Evolutionary conservation across 2,797 vertebrate species (phyloP), one percentile per base, ranked within the genome.

Genomic region (Sebastes cheni): DNA sequence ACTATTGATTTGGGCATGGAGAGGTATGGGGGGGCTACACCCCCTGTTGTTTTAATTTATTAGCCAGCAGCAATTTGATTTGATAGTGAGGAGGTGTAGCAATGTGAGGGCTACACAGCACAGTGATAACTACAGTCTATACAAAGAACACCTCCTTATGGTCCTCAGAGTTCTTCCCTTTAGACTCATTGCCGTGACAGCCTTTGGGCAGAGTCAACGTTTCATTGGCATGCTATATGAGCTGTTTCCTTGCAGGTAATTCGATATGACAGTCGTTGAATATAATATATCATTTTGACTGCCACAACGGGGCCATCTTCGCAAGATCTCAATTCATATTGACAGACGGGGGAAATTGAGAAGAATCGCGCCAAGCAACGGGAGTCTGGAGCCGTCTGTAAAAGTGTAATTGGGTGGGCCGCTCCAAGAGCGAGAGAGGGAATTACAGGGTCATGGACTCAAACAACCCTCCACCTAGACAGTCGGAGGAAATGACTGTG

Each of bases 31-130:
- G 73, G 72, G 56, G 70, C 39, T 55, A 25, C 77, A 75, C 65
- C 60, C 65, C 75, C 73, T 88, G 87, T 88, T 90, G 87, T 85
- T 90, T 91, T 91, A 87, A 93, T 95, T 89, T 93, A 93, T 94
- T 91, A 92, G 69, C 71, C 32, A 72, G 79, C 59, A 80, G 66
- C 64, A 75, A 69, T 92, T 89, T 91, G 85, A 91, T 90, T 81
- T 90, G 81, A 89, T 69, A 55, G 80, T 62, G 59, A 90, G 82
- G 70, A 80, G 72, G 77, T 82, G 85, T 81, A 80, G 75, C 68
- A 69, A 69, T 71, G 32, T 65, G 25, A 70, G n/a, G 58, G 27
- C 83, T 68, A 20, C 55, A 75, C 25, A 77, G 60, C 78, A 68
- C 22, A 66, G 79, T 77, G 67, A 89, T 83, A 65, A 67, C 56